Percentiles rank a stretch among this genome's conserved stretches.
phyloP scores from a whole-genome alignment of 2,113 vertebrate genomes.

The Epinephelus lanceolatus region DNA sequence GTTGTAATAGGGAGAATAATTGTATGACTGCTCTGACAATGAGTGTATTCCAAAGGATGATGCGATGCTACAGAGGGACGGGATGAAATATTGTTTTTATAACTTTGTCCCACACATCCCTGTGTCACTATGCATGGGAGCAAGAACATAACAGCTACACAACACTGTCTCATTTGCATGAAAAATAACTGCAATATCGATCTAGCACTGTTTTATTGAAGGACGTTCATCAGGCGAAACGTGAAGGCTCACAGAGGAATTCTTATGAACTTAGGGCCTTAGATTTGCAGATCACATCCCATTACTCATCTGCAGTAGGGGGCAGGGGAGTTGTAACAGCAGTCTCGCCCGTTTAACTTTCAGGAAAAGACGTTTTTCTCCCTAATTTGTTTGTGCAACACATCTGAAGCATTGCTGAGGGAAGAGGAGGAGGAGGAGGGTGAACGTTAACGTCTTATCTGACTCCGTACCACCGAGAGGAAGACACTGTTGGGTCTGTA shows the following conservation, averaged over 20 bases:
- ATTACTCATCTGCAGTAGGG: constrained; percentile 18
- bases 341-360: constrained; percentile 34
- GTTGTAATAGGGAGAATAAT: neutral
- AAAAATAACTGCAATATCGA: neutral
- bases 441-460: constrained; percentile 4
- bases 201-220: neutral
- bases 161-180: neutral
- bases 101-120: neutral
- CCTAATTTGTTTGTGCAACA: constrained; percentile 48
- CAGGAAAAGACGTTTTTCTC: constrained; percentile 49
- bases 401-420: constrained; percentile 54
- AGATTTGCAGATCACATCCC: constrained; percentile 29
- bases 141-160: neutral
- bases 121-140: neutral
- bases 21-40: neutral
- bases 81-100: neutral
- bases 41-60: neutral
- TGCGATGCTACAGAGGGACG: neutral
- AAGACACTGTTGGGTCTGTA: neutral
- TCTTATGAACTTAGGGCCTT: constrained; percentile 7
- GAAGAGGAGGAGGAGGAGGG: constrained; percentile 7
- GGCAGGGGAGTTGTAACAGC: constrained; percentile 15
- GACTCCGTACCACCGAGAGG: neutral
- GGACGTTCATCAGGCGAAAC: neutral
- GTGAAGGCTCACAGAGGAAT: neutral